Base-by-base conservation (phyloP, 2,797 vertebrate species). In the Xenentodon cancila region DNA sequence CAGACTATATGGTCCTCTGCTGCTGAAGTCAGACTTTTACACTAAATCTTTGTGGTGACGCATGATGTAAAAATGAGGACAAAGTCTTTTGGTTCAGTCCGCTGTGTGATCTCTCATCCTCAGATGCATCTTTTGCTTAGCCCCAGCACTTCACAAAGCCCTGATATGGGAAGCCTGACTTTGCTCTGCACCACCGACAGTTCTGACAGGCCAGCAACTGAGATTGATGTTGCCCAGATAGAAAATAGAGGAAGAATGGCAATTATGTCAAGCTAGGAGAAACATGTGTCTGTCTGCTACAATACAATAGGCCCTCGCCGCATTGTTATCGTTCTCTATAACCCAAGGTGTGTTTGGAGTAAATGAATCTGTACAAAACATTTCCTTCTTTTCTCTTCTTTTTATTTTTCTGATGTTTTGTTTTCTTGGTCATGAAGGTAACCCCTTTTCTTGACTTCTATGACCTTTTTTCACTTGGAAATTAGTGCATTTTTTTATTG, bases 141-240 rank as follows among this genome's bases (percentile, higher is more conserved):
- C 81, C 81, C 59, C 60, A 71, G 80, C 84, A 81, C 86, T 89
- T 82, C 82, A 84, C 80, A 90, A 73, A 84, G 68, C 80, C 65
- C 78, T 79, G 73, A 87, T 77, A 83, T 20, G 15, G 53, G 80
- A 48, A 85, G 75, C 65, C 85, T 73, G 87, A 89, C 86, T 90
- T 82, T 87, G 76, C 82, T 88, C 71, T 25, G 58, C 68, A 76
- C 80, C 75, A 85, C 85, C 75, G 89, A 91, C 90, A 91, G 78
- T 77, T 92, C 89, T 92, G 92, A 92, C 93, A 93, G 90, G 88
- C 77, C 79, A 42, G 85, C 91, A 90, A 86, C 89, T 82, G 84
- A 92, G 92, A 94, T 93, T 93, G 93, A 94, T 94, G 92, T 89
- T 89, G 87, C 83, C 82, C 86, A 86, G 92, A 93, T 93, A 91